Conservation (phyloP, 2,113 vertebrate genomes). For the Pygoscelis adeliae region DNA sequence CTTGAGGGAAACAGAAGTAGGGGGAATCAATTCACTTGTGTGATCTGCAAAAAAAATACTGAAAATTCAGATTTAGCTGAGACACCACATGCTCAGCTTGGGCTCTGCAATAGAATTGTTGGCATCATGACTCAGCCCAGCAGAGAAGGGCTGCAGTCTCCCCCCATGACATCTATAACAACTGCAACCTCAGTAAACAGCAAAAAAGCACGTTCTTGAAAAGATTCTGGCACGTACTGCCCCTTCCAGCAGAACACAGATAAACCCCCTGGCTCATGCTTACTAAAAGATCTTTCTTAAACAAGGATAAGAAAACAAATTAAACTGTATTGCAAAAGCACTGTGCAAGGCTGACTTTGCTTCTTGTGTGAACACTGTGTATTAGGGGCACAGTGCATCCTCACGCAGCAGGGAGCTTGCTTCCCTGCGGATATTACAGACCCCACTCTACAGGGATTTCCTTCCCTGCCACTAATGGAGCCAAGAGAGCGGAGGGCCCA, state of each 20-base stretch:
- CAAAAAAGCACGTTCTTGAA: neutral
- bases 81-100: neutral
- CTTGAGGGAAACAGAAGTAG: neutral
- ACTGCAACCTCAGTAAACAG: neutral
- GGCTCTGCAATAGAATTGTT: neutral
- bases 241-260: neutral
- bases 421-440: neutral
- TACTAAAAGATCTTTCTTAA: neutral
- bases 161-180: neutral
- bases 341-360: neutral
- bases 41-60: neutral
- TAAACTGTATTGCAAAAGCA: neutral
- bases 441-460: neutral
- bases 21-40: neutral
- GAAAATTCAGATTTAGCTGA: neutral
- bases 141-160: neutral
- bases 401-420: neutral
- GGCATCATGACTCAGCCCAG: neutral
- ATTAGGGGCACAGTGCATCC: neutral
- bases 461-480: neutral
- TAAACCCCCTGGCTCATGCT: neutral
- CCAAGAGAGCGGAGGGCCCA: neutral
- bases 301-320: neutral
- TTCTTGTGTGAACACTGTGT: neutral
- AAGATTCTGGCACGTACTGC: neutral